Conservation (phyloP, 2,888 invertebrate species). For the Allophyes oxyacanthae region DNA sequence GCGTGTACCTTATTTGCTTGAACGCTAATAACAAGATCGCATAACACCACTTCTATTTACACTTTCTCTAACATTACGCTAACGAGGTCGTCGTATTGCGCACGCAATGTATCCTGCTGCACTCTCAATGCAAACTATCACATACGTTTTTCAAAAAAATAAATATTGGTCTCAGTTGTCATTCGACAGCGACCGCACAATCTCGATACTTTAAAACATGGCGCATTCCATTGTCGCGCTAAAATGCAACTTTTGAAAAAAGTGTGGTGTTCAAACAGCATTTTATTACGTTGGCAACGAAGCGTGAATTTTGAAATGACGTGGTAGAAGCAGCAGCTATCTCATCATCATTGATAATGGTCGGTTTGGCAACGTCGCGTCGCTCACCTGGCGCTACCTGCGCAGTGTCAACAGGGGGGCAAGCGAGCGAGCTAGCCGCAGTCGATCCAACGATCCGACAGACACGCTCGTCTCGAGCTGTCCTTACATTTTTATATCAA, state of each 20-base stretch:
- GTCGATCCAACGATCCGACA: constrained; percentile 82
- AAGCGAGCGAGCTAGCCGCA: constrained; percentile 74
- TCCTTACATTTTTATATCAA: constrained; percentile 61
- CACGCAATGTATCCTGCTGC: constrained; percentile 66
- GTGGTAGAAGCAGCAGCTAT: constrained; percentile 77
- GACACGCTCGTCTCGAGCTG: constrained; percentile 76
- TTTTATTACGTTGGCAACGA: constrained; percentile 73
- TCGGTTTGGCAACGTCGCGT: constrained; percentile 88
- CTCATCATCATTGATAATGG: constrained; percentile 87
- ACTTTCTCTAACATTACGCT: constrained; percentile 63
- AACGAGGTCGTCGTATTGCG: constrained; percentile 64
- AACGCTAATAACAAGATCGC: constrained; percentile 54
- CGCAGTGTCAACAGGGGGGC: constrained; percentile 87
- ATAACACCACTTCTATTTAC: constrained; percentile 63
- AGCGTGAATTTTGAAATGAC: constrained; percentile 76
- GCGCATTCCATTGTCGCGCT: constrained; percentile 66
- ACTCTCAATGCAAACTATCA: constrained; percentile 49
- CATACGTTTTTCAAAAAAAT: constrained; percentile 51
- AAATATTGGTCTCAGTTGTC: constrained; percentile 39
- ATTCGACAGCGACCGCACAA: constrained; percentile 42
- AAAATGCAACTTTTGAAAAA: constrained; percentile 52
- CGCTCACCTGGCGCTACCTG: constrained; percentile 88
- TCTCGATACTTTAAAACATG: constrained; percentile 57
- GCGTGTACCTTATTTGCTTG: constrained; percentile 39
- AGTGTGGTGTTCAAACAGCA: constrained; percentile 62